Conservation (phyloP, 2,888 invertebrate genomes). For the Electrophaes corylata region DNA sequence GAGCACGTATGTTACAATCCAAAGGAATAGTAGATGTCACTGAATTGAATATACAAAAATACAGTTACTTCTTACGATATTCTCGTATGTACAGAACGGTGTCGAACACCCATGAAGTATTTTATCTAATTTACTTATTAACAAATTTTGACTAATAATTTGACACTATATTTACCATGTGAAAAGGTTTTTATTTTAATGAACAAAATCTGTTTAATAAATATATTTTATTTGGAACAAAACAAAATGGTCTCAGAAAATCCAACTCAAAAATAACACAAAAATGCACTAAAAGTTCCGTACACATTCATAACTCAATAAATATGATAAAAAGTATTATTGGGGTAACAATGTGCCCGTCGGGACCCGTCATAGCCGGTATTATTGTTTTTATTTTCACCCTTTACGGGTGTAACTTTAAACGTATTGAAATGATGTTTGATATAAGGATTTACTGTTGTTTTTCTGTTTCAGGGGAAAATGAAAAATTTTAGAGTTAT, state of each 20-base stretch:
- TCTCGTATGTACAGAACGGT: too few species aligned
- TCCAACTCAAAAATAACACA: constrained; percentile 60
- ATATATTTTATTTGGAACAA: neutral
- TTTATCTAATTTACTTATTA: too few species aligned
- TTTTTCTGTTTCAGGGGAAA: constrained; percentile 24
- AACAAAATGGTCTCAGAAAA: constrained; percentile 17
- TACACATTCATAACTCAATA: constrained; percentile 81
- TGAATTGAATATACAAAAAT: neutral
- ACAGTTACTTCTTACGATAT: too few species aligned
- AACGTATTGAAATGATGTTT: constrained; percentile 74
- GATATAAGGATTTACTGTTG: constrained; percentile 72
- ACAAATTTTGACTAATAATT: too few species aligned
- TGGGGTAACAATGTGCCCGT: constrained; percentile 75
- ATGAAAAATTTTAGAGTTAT: neutral
- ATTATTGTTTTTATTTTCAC: constrained; percentile 81
- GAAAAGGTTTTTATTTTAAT: too few species aligned
- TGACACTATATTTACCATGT: too few species aligned
- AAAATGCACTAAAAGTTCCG: constrained; percentile 73
- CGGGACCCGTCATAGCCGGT: constrained; percentile 57
- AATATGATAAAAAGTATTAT: constrained; percentile 84
- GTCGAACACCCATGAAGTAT: too few species aligned
- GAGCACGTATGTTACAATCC: constrained; percentile 1
- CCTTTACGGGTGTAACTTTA: constrained; percentile 67
- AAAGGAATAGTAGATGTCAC: constrained; percentile 1
- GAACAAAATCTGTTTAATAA: neutral